Percentiles rank a stretch among this genome's conserved stretches.
Conservation (phyloP, 2,113 vertebrate genomes). For the Sinocyclocheilus rhinocerous region DNA sequence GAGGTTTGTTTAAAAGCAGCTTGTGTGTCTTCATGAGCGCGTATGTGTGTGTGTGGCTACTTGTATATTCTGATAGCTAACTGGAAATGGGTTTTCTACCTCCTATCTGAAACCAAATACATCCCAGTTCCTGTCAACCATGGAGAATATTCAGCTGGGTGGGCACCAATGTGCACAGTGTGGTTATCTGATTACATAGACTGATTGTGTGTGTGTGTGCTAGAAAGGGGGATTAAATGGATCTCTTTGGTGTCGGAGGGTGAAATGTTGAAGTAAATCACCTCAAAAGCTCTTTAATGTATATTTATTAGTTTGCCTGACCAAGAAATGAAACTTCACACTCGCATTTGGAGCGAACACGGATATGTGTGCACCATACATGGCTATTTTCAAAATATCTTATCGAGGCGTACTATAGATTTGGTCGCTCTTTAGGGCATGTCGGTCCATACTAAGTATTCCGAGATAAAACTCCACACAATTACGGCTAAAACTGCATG, state of each 20-base stretch:
- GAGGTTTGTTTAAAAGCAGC: slow-evolving; percentile 25
- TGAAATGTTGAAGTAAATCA: slow-evolving; percentile 54
- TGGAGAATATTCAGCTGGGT: slow-evolving; percentile 52
- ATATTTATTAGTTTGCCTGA: slow-evolving; percentile 50
- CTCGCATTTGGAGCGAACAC: slow-evolving; percentile 38
- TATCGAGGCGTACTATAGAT: slow-evolving; percentile 13
- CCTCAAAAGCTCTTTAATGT: slow-evolving; percentile 50
- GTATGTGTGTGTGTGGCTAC: slow-evolving; percentile 12
- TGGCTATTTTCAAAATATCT: slow-evolving; percentile 46
- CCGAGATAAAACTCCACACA: slow-evolving; percentile 29
- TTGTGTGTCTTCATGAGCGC: background rate
- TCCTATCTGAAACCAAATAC: slow-evolving; percentile 59
- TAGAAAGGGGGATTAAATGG: slow-evolving; percentile 47
- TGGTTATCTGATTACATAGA: slow-evolving; percentile 59
- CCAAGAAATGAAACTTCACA: slow-evolving; percentile 47
- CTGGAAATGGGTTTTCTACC: slow-evolving; percentile 58
- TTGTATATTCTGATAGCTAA: slow-evolving; percentile 52
- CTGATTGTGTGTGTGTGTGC: slow-evolving; percentile 35
- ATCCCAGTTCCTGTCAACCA: slow-evolving; percentile 52
- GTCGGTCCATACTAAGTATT: slow-evolving; percentile 25
- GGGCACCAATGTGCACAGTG: slow-evolving; percentile 40
- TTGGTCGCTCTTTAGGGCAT: slow-evolving; percentile 36
- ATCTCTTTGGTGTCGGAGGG: slow-evolving; percentile 44
- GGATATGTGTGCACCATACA: slow-evolving; percentile 31
- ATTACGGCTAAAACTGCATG: slow-evolving; percentile 46